Conservation (phyloP, 1,140 invertebrate species). For the Saccostrea glomerata region DNA sequence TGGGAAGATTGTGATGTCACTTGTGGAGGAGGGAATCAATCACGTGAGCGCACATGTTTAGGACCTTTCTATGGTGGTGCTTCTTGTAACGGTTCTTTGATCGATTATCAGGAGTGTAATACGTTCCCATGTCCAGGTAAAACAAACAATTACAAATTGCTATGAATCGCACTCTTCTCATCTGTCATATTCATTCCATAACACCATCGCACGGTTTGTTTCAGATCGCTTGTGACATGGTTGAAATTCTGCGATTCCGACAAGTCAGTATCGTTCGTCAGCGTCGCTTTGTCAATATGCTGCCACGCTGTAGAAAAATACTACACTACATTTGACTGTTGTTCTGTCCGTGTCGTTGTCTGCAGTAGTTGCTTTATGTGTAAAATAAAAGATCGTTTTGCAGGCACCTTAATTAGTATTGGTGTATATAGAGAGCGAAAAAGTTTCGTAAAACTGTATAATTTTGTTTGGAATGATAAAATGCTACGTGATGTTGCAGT, state of each 20-base stretch:
- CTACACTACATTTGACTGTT: slow-evolving; percentile 27
- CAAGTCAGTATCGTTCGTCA: slow-evolving; percentile 27
- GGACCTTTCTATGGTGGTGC: slow-evolving; percentile 67
- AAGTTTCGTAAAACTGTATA: background rate
- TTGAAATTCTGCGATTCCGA: slow-evolving; percentile 10
- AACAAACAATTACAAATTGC: background rate
- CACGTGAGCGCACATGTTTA: slow-evolving; percentile 60
- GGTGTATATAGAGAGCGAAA: background rate
- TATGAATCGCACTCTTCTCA: background rate
- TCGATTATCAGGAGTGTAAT: slow-evolving; percentile 63
- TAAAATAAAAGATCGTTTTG: background rate
- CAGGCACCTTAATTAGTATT: background rate
- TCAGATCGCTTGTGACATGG: slow-evolving; percentile 13
- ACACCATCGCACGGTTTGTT: slow-evolving; percentile 12
- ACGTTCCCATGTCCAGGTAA: slow-evolving; percentile 67
- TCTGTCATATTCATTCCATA: slow-evolving; percentile 19
- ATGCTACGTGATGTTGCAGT: slow-evolving; percentile 47
- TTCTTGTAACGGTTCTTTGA: slow-evolving; percentile 62
- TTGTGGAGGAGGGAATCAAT: slow-evolving; percentile 68
- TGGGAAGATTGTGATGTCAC: slow-evolving; percentile 65
- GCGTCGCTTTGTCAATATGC: slow-evolving; percentile 9
- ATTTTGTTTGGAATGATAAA: background rate
- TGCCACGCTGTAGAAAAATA: slow-evolving; percentile 27
- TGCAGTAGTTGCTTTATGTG: slow-evolving; percentile 19
- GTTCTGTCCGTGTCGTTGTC: slow-evolving; percentile 16